Evolutionary conservation across 2,113 vertebrate genomes (phyloP), one percentile per base, ranked within the genome.

Genomic region (Trichomycterus rosablanca): DNA sequence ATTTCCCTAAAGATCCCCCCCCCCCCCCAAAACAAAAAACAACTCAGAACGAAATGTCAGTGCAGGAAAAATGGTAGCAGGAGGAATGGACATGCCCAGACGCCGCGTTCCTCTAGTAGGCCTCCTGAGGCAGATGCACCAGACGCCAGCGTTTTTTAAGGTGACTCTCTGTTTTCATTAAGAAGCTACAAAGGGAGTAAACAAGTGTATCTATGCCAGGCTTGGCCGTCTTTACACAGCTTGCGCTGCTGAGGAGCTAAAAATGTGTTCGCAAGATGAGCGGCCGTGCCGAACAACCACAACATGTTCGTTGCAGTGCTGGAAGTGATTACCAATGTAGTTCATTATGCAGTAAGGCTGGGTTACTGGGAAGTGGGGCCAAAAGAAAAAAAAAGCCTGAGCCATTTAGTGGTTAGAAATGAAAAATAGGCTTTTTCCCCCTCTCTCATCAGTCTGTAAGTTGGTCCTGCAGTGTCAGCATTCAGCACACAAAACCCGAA

Each of bases 391-490:
- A 65, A 68, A 70, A 78, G 72, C 80, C 68, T 51, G 72, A 78
- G 72, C 66, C 62, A 70, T 83, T 88, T 84, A 85, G 79, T 70
- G 67, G 74, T 81, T 81, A 70, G 79, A 80, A 77, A 76, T 68
- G 67, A 79, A 74, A 63, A 43, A 16, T n/a, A 9, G 28, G 6
- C 46, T 55, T 74, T 63, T 77, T 74, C 53, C 75, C 67, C 79
- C 77, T 81, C 78, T 74, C 80, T 79, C 65, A 83, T 83, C 77
- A 67, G 74, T 82, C 80, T 81, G 79, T 61, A 66, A 84, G 80
- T 72, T 76, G 49, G 67, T 85, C 90, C 74, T 89, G 83, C 83
- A 79, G 69, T 45, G 79, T 90, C 89, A 90, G 85, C 84, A 79
- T 80, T 87, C 80, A 64, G 72, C 80, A 69, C 74, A 88, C 84